Evolutionary conservation across 1,140 invertebrate genomes (phyloP), one percentile per base, ranked within the genome.

Genomic region (Drosophila novamexicana): DNA sequence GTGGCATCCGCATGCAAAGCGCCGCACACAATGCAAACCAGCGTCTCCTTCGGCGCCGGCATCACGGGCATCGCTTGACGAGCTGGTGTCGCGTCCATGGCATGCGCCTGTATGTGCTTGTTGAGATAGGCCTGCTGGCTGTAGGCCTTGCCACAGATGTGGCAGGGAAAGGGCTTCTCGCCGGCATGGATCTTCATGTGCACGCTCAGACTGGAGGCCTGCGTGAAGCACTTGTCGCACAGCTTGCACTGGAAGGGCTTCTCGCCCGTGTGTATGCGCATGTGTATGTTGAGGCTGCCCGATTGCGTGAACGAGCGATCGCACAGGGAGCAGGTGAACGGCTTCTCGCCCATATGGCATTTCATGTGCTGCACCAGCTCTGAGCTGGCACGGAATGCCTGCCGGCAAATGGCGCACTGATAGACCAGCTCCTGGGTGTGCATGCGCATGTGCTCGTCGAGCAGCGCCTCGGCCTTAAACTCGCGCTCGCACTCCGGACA

Each of bases 261-360:
- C 37, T 93, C 93, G 6, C 95, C 94, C 1, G 93, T 92, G 79
- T 97, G 96, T 29, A 96, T 95, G 40, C 95, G 95, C 93, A 97
- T 95, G 83, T 98, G 98, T 37, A 97, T 94, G 44, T 95, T 97
- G 92, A 94, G 74, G 7, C 93, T 93, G 34, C 94, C 95, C 75
- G 95, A 95, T 93, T 95, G 94, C 61, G 95, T 95, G 92, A 95
- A 95, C 77, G 94, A 95, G 93, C 95, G 95, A 92, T 94, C 94
- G 93, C 95, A 95, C 80, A 95, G 93, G 81, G 94, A 94, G 93
- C 95, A 95, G 81, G 94, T 93, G 92, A 95, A 95, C 0, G 93
- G 93, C 58, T 93, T 93, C 57, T 93, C 93, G 14, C 93, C 93
- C 65, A 93, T 90, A 72, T 95, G 95, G 49, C 94, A 94, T 71